Conservation (phyloP, 2,113 vertebrate species). For the Chascanopsetta lugubris region DNA sequence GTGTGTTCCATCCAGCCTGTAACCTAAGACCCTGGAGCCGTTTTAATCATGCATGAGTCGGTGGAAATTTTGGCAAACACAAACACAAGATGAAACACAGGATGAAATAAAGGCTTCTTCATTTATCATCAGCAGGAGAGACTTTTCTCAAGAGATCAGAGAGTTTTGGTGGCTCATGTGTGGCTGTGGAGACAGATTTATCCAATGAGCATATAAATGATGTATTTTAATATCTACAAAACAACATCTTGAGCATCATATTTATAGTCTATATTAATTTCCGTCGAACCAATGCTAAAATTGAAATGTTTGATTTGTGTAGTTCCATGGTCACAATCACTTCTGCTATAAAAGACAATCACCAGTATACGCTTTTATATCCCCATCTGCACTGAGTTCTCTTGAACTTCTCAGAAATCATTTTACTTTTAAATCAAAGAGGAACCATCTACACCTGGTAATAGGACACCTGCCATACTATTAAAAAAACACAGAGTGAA, state of each 20-base stretch:
- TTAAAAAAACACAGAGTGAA: background rate
- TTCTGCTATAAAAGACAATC: background rate
- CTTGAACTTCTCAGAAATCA: background rate
- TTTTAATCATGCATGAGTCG: constrained; percentile 74
- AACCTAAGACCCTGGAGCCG: constrained; percentile 62
- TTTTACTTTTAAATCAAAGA: background rate
- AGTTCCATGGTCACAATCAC: background rate
- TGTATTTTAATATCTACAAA: background rate
- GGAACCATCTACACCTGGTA: background rate
- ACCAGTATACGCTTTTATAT: no score
- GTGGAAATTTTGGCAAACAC: constrained; percentile 62
- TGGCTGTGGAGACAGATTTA: constrained; percentile 5
- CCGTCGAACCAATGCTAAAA: no score
- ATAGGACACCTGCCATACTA: background rate
- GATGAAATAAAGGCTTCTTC: constrained; percentile 42
- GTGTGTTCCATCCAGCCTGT: constrained; percentile 54
- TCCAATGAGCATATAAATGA: no score
- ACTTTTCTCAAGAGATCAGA: constrained; percentile 27
- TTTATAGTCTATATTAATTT: background rate
- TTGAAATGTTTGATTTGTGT: no score
- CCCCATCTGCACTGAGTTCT: no score
- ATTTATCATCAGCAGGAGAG: constrained; percentile 41
- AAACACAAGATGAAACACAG: constrained; percentile 54
- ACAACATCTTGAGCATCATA: background rate
- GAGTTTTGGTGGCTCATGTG: constrained; percentile 18